Percentiles rank a stretch among this genome's conserved stretches.
Evolutionary conservation across 2,797 vertebrate species (phyloP).

Genomic region (Clarias pachynema): DNA sequence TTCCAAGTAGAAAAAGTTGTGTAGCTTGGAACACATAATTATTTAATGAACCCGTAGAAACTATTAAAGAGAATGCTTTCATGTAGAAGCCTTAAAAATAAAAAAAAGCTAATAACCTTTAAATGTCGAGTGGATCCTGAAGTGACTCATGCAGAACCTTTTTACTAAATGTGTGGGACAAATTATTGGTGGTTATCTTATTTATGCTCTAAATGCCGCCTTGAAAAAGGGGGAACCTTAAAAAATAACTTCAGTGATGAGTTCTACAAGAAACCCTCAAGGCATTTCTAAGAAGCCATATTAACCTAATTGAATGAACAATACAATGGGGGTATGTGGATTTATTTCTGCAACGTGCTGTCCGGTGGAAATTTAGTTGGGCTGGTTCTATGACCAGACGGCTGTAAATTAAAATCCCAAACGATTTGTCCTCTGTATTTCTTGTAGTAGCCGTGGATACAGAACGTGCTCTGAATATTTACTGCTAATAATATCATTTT

Average conservation of each 20-base stretch:
- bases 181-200: background rate
- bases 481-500: background rate
- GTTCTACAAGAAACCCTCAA: background rate
- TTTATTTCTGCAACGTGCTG: background rate
- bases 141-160: background rate
- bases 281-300: background rate
- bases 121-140: background rate
- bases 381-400: background rate
- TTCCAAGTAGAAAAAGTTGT: background rate
- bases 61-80: background rate
- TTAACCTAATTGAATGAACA: background rate
- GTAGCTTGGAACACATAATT: background rate
- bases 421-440: background rate
- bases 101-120: too few relatives aligned
- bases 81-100: too few relatives aligned
- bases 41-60: background rate
- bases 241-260: background rate
- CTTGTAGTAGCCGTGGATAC: background rate
- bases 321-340: background rate
- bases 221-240: background rate
- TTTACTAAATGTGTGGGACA: background rate
- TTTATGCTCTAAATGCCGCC: too few relatives aligned
- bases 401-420: background rate
- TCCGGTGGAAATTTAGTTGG: background rate
- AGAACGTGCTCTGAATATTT: background rate